Evolutionary conservation across 2,888 invertebrate genomes (phyloP), one percentile per base, ranked within the genome.

Genomic region (Acronicta psi): DNA sequence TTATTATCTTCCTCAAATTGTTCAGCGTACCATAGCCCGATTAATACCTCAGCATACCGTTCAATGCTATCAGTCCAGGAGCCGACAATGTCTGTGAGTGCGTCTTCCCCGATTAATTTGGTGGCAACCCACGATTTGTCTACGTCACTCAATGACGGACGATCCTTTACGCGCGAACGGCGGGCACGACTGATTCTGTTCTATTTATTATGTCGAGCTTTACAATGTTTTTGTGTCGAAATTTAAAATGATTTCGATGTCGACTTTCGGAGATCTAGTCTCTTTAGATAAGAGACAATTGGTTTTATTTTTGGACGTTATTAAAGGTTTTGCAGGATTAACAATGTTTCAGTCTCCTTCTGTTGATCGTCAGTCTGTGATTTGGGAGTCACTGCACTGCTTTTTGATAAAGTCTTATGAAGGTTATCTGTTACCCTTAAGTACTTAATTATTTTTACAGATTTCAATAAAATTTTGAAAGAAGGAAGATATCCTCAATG

Each of bases 21-120:
- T 45, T 71, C 46, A 52, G 20, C 47, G 49, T 37, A 60, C 53
- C 50, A 40, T 50, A 42, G 29, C 59, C 44, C 68, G 72, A 71
- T 69, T 56, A 56, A 71, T 71, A 59, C 65, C 44, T 52, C n/a
- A 38, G 53, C 20, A 40, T 49, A 25, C 42, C 60, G 60, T 71
- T 71, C 60, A 66, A 69, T 65, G 70, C 59, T 71, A 71, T 68
- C 51, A 16, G 47, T 34, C 14, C 8, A 46, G 34, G 29, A 51
- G 7, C 43, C 43, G 37, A 47, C 46, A 17, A 50, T 44, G 69
- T 70, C 73, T 68, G 46, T 44, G 54, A 73, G 64, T 73, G 64
- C 67, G 73, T 67, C 64, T 70, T 59, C 42, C 34, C 45, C 76
- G 64, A 75, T 75, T 75, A 76, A 74, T 75, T 71, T 65, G 44